Evolutionary conservation across 2,113 vertebrate genomes (phyloP).

Genomic region (Megalops atlanticus): DNA sequence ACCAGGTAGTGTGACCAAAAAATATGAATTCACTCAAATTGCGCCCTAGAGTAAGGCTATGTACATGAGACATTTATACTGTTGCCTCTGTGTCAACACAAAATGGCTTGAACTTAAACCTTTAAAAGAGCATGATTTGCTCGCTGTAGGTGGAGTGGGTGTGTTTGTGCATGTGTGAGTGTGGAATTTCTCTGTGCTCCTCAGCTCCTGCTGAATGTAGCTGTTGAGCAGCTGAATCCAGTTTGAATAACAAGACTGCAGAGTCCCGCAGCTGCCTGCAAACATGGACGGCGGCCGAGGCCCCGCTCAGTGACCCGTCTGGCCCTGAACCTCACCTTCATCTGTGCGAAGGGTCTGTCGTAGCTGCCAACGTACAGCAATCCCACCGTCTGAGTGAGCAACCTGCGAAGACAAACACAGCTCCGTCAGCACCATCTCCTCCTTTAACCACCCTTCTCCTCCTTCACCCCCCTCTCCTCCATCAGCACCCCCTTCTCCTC

Average conservation of each 20-base stretch:
- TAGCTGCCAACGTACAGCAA: conserved; percentile 94
- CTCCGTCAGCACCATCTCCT: background rate
- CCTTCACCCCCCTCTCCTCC: no score
- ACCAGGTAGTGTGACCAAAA: no score
- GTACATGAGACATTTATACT: no score
- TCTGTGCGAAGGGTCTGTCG: conserved; percentile 93
- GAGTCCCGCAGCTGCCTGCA: background rate
- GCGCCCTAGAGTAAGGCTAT: background rate
- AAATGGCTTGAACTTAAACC: background rate
- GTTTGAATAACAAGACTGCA: background rate
- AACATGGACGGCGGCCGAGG: background rate
- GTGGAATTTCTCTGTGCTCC: background rate
- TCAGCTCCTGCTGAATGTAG: background rate
- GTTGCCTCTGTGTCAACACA: background rate
- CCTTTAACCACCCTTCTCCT: no score
- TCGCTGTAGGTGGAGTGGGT: background rate
- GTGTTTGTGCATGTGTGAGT: background rate
- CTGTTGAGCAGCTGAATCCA: background rate
- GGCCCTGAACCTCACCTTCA: conserved; percentile 81
- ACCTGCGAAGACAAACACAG: conserved; percentile 70
- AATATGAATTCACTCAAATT: no score
- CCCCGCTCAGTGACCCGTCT: background rate
- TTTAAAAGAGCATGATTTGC: background rate
- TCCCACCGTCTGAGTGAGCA: conserved; percentile 89
- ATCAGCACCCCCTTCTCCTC: no score